These are phyloP conservation scores for Rhynchopsitta pachyrhyncha DNA, from an alignment of 2,113 vertebrate species.

Conservation along the genomic window DNA sequence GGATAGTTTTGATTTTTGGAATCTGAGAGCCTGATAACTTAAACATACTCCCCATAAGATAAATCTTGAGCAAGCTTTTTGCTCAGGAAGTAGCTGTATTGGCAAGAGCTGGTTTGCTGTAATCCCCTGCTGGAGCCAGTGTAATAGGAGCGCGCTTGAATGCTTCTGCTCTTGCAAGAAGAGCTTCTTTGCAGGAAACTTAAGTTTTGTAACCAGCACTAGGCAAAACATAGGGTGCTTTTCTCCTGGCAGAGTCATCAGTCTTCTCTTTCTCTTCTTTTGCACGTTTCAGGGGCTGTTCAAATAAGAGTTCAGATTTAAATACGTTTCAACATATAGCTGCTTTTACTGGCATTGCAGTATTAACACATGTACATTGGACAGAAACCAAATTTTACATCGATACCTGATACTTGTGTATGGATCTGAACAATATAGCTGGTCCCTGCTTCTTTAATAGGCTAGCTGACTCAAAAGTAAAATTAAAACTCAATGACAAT, in stretches of 20 bases:
- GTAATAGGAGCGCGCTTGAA: neutral
- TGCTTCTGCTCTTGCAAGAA: neutral
- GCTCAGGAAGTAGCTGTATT: neutral
- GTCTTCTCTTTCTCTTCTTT: neutral
- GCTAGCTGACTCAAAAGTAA: neutral
- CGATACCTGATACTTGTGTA: neutral
- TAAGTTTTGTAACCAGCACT: neutral
- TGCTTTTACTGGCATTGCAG: neutral
- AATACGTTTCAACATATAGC: accelerated
- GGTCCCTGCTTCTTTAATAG: neutral
- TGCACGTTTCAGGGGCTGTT: neutral
- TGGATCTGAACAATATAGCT: neutral
- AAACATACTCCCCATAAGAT: neutral
- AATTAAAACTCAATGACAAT: neutral
- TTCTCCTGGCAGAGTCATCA: neutral
- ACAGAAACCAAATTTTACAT: neutral
- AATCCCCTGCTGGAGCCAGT: neutral
- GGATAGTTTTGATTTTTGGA: neutral
- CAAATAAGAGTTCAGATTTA: neutral
- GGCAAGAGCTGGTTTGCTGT: neutral
- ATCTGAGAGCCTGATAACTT: neutral
- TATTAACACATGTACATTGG: neutral
- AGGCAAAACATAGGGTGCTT: neutral
- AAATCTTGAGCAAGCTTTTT: neutral
- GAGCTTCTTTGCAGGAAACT: neutral